Percentiles rank a stretch among this genome's conserved stretches.
phyloP scores from a whole-genome alignment of 2,113 vertebrate species.

The Ameiurus melas region DNA sequence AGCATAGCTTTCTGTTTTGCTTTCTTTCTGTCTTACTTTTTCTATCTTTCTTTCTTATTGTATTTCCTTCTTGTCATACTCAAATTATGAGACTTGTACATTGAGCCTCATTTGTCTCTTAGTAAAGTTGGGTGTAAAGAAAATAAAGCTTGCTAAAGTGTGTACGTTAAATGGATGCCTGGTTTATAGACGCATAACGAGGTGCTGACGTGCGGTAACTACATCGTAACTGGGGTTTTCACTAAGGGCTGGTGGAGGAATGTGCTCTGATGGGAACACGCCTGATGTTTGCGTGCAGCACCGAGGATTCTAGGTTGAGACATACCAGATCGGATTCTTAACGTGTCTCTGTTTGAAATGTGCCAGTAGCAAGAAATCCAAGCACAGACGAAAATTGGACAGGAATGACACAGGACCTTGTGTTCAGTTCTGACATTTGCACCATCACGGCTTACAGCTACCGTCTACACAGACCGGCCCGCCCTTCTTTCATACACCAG shows the following conservation, averaged over 20 bases:
- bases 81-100: background rate
- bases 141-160: background rate
- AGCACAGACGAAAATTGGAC: background rate
- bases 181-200: background rate
- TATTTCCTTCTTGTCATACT: background rate
- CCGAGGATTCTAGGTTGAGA: background rate
- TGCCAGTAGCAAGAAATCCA: background rate
- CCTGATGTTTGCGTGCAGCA: background rate
- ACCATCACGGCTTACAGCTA: background rate
- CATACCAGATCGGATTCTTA: background rate
- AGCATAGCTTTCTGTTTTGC: background rate
- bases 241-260: background rate
- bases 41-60: rapidly evolving
- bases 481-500: too few relatives aligned
- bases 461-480: too few relatives aligned
- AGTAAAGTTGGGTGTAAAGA: background rate
- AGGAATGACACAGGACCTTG: background rate
- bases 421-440: background rate
- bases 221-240: background rate
- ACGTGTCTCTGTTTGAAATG: background rate
- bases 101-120: background rate
- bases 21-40: background rate
- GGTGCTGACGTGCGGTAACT: background rate
- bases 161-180: background rate
- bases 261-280: background rate